Conservation (phyloP, 2,797 vertebrate genomes). For the Pipistrellus nathusii region DNA sequence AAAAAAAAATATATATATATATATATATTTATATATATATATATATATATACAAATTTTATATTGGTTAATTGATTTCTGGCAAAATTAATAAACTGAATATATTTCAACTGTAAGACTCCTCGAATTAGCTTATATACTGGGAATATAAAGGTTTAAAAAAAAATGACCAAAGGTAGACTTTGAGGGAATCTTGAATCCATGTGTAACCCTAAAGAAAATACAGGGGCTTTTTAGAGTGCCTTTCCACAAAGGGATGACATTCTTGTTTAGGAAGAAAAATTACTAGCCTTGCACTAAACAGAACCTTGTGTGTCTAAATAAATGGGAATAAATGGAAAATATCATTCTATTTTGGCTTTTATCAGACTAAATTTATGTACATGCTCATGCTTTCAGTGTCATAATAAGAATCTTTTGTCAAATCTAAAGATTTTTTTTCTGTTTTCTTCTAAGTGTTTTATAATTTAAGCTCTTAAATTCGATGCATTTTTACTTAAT, state of each 20-base stretch:
- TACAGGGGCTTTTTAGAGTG: not conserved
- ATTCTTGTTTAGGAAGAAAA: not conserved
- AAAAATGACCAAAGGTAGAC: not conserved
- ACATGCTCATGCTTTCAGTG: not conserved
- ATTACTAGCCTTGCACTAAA: not conserved
- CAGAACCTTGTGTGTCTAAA: not conserved
- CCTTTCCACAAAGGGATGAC: not conserved
- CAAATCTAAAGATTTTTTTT: not conserved
- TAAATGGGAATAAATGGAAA: not conserved
- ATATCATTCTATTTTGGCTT: not conserved
- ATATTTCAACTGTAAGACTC: not conserved
- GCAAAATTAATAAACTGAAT: not conserved
- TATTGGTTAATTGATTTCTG: not conserved
- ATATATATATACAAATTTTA: not conserved
- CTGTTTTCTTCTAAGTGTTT: not conserved
- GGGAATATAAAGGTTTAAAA: not conserved
- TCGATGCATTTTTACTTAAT: not conserved
- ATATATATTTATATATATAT: no score
- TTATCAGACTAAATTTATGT: not conserved
- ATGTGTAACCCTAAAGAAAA: not conserved
- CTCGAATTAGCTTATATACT: not conserved
- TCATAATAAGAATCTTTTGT: not conserved
- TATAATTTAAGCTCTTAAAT: not conserved
- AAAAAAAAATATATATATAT: no score
- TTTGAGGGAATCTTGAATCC: not conserved